Evolutionary conservation across 2,113 vertebrate genomes (phyloP), one percentile per base, ranked within the genome.

Genomic region (Zapornia atra): DNA sequence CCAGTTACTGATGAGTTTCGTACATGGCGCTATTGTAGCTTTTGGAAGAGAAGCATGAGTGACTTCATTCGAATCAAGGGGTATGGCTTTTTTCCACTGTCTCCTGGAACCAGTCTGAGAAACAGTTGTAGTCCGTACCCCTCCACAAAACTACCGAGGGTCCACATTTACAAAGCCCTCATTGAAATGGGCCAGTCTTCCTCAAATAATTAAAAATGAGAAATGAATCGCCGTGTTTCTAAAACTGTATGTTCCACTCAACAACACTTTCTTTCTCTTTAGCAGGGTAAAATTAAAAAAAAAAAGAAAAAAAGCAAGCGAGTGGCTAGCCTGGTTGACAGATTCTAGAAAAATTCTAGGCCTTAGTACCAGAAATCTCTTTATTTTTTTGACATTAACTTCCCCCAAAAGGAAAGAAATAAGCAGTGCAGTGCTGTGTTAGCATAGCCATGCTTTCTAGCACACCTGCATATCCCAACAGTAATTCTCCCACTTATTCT

Each of bases 1-100:
- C 76, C 51, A 88, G 86, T 96, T 96, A 96, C 95, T 96, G 82
- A 93, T 96, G 93, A 95, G 68, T 95, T 96, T 95, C 11, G 22
- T 96, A 94, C 83, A 96, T 94, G 88, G 86, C 90, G 79, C 82
- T 95, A 19, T 93, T 95, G 92, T 94, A 95, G 94, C 94, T 92
- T 96, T 96, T 96, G 96, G 94, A 96, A 96, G 85, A 92, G 80
- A 92, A 84, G 77, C 78, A 90, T 85, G 88, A 94, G 63, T 97
- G 93, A 96, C 92, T 96, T 96, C 95, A 97, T 93, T 93, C 1
- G 12, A 95, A 86, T 90, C 53, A 33, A 94, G 94, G 73, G 40
- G 12, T 80, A 95, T 94, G 92, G 73, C 82, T 78, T 88, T 90
- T 85, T 97, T 93, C 90, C 87, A 90, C 63, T 1, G 21, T 88